phyloP scores from a whole-genome alignment of 2,113 vertebrate genomes.

The Paratilapia polleni region DNA sequence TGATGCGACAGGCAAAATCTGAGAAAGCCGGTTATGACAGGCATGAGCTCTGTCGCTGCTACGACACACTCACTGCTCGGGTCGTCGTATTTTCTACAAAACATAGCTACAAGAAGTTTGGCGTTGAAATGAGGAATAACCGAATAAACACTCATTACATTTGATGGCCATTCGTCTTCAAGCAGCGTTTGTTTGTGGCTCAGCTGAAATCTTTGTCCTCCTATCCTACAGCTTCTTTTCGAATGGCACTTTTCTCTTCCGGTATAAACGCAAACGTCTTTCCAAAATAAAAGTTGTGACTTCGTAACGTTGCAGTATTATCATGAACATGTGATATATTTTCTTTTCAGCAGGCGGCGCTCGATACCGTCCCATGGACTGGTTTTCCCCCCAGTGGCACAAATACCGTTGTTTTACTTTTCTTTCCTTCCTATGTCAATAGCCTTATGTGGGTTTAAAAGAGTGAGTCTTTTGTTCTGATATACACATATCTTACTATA shows the following conservation, averaged over 20 bases:
- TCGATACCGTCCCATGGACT: background rate
- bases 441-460: background rate
- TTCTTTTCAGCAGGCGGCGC: slow-evolving; percentile 19
- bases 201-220: slow-evolving; percentile 41
- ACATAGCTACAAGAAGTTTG: slow-evolving; percentile 9
- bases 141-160: background rate
- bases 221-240: slow-evolving; percentile 21
- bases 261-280: background rate
- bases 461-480: background rate
- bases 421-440: background rate
- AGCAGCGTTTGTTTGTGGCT: slow-evolving; percentile 14
- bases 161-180: background rate
- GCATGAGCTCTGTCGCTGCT: slow-evolving; percentile 48
- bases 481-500: background rate
- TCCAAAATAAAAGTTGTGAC: slow-evolving; percentile 63
- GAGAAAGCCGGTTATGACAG: slow-evolving; percentile 33
- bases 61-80: background rate
- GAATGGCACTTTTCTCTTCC: slow-evolving; percentile 56
- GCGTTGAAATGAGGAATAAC: background rate
- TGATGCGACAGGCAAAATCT: slow-evolving; percentile 7
- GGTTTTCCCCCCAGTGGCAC: background rate
- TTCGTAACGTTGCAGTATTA: background rate
- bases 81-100: background rate
- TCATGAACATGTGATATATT: background rate
- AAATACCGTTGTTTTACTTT: background rate